These are phyloP conservation scores for Aphelenchoides besseyi DNA, from an alignment of 1,140 invertebrate genomes.

Conservation along the genomic window DNA sequence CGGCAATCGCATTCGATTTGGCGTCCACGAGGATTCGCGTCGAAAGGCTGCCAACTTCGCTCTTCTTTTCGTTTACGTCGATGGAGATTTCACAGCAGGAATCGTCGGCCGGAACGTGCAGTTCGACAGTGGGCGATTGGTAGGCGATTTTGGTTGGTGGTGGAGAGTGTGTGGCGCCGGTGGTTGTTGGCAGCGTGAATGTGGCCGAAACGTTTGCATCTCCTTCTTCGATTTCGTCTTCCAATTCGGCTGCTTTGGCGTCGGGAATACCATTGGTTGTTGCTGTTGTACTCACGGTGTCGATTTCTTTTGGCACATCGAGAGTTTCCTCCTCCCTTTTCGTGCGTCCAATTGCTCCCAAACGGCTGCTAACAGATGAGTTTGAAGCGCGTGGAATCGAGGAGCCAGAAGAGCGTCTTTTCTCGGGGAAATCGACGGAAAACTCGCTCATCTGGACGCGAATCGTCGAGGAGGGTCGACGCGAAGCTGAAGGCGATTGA, in stretches of 20 bases:
- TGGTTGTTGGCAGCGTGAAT: neutral
- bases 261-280: neutral
- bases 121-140: neutral
- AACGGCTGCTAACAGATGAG: too few relatives aligned
- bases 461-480: constrained; percentile 1
- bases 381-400: too few relatives aligned
- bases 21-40: constrained; percentile 8
- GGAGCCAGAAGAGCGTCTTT: too few relatives aligned
- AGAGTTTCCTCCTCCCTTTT: neutral
- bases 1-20: neutral
- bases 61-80: neutral
- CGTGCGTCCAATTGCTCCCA: too few relatives aligned
- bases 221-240: neutral
- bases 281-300: neutral
- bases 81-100: constrained; percentile 2
- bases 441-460: constrained; percentile 18
- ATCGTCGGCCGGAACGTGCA: neutral
- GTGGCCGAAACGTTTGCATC: neutral
- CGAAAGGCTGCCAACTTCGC: neutral
- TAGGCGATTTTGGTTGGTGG: neutral
- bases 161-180: too few relatives aligned
- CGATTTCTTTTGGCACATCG: neutral
- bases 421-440: neutral
- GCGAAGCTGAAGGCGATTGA: neutral
- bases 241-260: neutral